phyloP scores from a whole-genome alignment of 1,140 invertebrate species.

The Drosophila melanica region DNA sequence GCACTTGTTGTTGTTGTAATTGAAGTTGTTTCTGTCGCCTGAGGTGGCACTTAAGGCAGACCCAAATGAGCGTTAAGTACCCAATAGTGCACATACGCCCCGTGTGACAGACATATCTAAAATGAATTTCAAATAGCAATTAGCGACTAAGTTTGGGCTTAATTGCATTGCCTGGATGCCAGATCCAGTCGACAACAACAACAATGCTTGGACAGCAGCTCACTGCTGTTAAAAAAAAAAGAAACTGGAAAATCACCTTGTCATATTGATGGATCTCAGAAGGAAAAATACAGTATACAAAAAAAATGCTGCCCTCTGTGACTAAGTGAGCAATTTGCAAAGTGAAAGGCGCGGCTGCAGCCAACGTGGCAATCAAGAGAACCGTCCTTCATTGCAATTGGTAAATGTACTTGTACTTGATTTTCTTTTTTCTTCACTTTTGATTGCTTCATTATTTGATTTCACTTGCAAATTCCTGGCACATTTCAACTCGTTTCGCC shows the following conservation, averaged over 20 bases:
- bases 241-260: conserved; percentile 56
- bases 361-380: not conserved
- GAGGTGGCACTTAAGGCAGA: conserved; percentile 14
- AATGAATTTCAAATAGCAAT: conserved; percentile 57
- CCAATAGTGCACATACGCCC: conserved; percentile 43
- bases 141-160: conserved; percentile 42
- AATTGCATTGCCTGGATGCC: conserved; percentile 16
- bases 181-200: conserved; percentile 1
- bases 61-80: conserved; percentile 18
- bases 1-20: conserved; percentile 1
- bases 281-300: conserved; percentile 36
- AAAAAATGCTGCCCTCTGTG: conserved; percentile 23
- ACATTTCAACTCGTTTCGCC: not conserved
- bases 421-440: not conserved
- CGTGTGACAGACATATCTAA: conserved; percentile 35
- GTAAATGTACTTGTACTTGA: not conserved
- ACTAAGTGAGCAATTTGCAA: conserved; percentile 49
- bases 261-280: conserved; percentile 58
- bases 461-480: conserved; percentile 15
- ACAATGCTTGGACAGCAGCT: too few species aligned
- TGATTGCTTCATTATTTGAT: conserved; percentile 15
- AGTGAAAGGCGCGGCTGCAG: conserved; percentile 60
- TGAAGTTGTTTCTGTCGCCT: conserved; percentile 20
- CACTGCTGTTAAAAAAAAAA: too few species aligned
- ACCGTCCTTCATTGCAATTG: conserved; percentile 3